Evolutionary conservation across 2,113 vertebrate species (phyloP), one percentile per base, ranked within the genome.

Genomic region (Melozone crissalis): DNA sequence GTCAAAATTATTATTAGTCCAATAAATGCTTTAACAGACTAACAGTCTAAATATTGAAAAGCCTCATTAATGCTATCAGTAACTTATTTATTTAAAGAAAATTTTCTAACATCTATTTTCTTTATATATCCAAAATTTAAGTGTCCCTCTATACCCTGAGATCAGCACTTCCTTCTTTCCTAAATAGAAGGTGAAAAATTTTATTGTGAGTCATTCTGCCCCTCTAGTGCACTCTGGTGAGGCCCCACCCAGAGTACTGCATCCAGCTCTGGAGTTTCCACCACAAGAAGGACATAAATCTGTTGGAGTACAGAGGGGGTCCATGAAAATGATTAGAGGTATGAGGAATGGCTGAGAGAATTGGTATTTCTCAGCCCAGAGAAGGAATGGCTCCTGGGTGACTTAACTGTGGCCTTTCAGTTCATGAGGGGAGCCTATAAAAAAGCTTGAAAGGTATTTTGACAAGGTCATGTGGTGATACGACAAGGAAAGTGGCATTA

Each of bases 351-450:
- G 7, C 61, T 58, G 37, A 66, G 10, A 52, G 18, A 81, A 44
- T 30, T 73, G 44, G 3, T 17, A 33, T 66, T 44, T 57, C 13
- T 52, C 37, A 39, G 27, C 14, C 19, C 9, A 4, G 27, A 81
- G 59, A 44, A 57, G 14, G 26, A 54, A 65, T 58, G 33, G 2
- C 27, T 33, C 31, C 11, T 0, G 0, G 5, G 12, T 37, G 43
- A 51, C 7, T 58, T 58, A 58, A 73, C 9, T 27, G 35, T 9
- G 31, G 26, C 12, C 13, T 58, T 73, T 58, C 31, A 31, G 51
- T 35, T 33, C 17, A 9, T 37, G 21, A 65, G 15, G 11, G 26
- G 9, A 88, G 30, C 35, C 26, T 73, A 65, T 7, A 33, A 66
- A 30, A 65, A 66, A 37, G 33, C 5, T 19, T 73, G 33, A 51